A percentile compares a stretch with the other conserved stretches of the same genome.
Evolutionary conservation across 1,140 invertebrate species (phyloP).

Genomic region (Stegodyphus dumicola): DNA sequence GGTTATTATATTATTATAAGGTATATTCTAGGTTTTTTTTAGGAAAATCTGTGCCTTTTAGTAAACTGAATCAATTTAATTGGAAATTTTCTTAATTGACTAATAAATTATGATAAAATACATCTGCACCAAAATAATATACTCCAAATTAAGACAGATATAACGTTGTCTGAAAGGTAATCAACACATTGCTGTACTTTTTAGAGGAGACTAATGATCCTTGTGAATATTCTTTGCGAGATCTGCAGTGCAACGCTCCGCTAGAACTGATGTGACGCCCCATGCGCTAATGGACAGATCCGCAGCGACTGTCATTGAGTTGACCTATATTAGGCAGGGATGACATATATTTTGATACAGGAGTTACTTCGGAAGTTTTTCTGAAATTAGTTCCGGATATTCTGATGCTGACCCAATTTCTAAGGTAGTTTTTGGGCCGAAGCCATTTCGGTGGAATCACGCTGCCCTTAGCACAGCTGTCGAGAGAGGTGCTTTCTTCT

Average conservation of each 20-base stretch:
- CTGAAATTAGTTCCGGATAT: conserved; percentile 11
- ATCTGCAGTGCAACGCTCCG: neutral
- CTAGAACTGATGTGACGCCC: neutral
- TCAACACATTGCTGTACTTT: too few relatives aligned
- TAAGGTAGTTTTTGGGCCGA: conserved; percentile 1
- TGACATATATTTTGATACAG: neutral
- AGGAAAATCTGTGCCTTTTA: too few relatives aligned
- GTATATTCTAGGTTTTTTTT: too few relatives aligned
- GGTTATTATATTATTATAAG: too few relatives aligned
- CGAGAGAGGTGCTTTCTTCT: neutral
- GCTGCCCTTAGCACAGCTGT: neutral
- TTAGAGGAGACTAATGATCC: too few relatives aligned
- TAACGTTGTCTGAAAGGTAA: too few relatives aligned
- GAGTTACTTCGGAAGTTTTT: neutral
- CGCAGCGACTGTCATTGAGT: neutral
- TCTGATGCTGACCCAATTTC: conserved; percentile 5
- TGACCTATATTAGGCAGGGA: neutral
- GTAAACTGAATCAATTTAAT: too few relatives aligned
- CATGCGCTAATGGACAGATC: neutral
- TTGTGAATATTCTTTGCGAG: neutral
- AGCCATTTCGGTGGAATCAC: neutral
- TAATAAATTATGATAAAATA: too few relatives aligned
- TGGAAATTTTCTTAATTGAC: too few relatives aligned
- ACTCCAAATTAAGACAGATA: too few relatives aligned
- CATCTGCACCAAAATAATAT: too few relatives aligned